These are phyloP conservation scores for Selene dorsalis DNA, from an alignment of 2,797 vertebrate species.

Conservation along the genomic window DNA sequence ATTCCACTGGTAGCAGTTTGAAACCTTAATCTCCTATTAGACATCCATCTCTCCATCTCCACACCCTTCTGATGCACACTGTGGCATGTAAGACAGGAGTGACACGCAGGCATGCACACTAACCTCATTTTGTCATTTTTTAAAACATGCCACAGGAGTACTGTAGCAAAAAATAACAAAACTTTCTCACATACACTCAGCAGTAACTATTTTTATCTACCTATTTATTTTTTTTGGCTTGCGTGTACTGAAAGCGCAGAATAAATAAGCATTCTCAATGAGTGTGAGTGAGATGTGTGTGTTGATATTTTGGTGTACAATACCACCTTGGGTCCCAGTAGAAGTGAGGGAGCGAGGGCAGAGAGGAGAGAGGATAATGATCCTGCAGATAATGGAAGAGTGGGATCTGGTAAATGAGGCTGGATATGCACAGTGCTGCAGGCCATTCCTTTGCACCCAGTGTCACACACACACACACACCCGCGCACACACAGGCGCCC, in stretches of 20 bases:
- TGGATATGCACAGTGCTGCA: slow-evolving; percentile 71
- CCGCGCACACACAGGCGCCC: slow-evolving; percentile 5
- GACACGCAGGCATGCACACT: slow-evolving; percentile 3
- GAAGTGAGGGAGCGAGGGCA: slow-evolving; percentile 51
- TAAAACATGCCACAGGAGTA: slow-evolving; percentile 7
- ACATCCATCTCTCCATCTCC: slow-evolving; percentile 10
- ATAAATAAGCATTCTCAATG: slow-evolving; percentile 33
- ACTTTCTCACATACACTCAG: background rate
- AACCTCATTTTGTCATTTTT: slow-evolving; percentile 51
- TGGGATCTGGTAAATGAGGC: slow-evolving; percentile 74
- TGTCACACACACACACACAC: slow-evolving; percentile 33
- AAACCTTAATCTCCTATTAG: slow-evolving; percentile 21
- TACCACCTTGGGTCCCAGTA: slow-evolving; percentile 53
- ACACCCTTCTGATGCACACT: background rate
- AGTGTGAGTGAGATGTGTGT: slow-evolving; percentile 14
- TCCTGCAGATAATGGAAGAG: slow-evolving; percentile 74
- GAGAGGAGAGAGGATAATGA: slow-evolving; percentile 71
- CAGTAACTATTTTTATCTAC: slow-evolving; percentile 39
- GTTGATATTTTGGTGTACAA: slow-evolving; percentile 56
- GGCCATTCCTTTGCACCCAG: slow-evolving; percentile 69
- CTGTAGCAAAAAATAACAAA: background rate
- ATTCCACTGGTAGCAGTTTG: slow-evolving; percentile 8
- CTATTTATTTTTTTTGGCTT: slow-evolving; percentile 6
- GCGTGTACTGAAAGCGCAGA: slow-evolving; percentile 11
- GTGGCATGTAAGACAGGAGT: slow-evolving; percentile 20